Evolutionary conservation across 2,797 vertebrate species (phyloP).

Genomic region (Crenichthys baileyi): DNA sequence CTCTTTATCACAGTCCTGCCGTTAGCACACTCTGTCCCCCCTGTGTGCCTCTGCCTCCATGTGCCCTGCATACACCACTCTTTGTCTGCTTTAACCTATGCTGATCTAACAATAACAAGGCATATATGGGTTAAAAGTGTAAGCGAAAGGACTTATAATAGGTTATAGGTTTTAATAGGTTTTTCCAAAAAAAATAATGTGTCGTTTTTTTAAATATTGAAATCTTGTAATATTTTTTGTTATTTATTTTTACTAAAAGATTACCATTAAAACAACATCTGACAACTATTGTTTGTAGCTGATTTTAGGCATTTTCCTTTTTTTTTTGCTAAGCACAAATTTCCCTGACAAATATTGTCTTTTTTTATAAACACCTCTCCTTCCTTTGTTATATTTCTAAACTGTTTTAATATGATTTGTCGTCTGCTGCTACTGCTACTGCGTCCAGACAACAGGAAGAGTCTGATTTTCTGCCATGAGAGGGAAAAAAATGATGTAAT

Average conservation of each 20-base stretch:
- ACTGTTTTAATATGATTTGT: conserved; percentile 21
- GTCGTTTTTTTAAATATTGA: neutral
- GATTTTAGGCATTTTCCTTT: neutral
- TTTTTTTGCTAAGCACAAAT: neutral
- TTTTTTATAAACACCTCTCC: conserved; percentile 22
- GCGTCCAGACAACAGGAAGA: conserved; percentile 34
- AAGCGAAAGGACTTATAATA: neutral
- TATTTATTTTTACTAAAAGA: neutral
- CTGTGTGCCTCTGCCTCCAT: conserved; percentile 55
- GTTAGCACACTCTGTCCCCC: conserved; percentile 68
- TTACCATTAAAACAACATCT: neutral
- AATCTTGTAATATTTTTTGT: neutral
- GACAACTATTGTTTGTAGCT: neutral
- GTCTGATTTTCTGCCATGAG: conserved; percentile 52
- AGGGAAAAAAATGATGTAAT: conserved; percentile 74
- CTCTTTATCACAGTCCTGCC: conserved; percentile 42
- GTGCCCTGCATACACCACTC: conserved; percentile 63
- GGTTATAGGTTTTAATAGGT: too few relatives aligned
- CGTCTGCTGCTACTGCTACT: neutral
- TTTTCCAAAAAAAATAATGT: neutral
- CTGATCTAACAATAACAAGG: conserved; percentile 29
- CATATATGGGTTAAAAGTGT: neutral
- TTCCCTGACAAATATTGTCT: neutral
- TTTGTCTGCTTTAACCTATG: conserved; percentile 68
- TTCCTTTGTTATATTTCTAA: neutral